Conservation (phyloP, 2,888 invertebrate species). For the Platynereis dumerilii region DNA sequence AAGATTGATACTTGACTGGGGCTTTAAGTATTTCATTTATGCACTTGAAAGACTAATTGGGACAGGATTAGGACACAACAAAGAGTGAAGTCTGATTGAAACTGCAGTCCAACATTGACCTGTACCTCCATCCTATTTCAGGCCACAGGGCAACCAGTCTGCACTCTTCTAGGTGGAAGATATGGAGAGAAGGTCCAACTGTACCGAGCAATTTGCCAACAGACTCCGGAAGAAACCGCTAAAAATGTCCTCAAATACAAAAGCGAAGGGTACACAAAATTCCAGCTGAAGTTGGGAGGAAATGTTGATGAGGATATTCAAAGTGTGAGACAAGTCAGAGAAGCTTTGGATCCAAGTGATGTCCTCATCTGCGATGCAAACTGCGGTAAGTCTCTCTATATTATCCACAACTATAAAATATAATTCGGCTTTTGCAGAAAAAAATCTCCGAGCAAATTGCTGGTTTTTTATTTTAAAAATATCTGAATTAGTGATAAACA, state of each 20-base stretch:
- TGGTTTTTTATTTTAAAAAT: too few relatives aligned
- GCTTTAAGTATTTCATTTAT: too few relatives aligned
- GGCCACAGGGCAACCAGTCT: slow-evolving; percentile 24
- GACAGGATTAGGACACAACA: too few relatives aligned
- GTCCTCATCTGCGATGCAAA: slow-evolving; percentile 29
- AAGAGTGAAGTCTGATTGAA: too few relatives aligned
- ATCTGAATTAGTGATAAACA: too few relatives aligned
- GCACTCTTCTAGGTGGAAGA: slow-evolving; percentile 30
- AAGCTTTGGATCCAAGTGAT: slow-evolving; percentile 13
- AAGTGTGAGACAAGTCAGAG: slow-evolving; percentile 7
- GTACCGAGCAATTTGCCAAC: slow-evolving; percentile 30
- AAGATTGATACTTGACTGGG: too few relatives aligned
- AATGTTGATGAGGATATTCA: slow-evolving; percentile 28
- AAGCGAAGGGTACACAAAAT: slow-evolving; percentile 25
- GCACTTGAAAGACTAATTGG: too few relatives aligned
- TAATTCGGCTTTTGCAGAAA: too few relatives aligned
- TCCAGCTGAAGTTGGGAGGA: slow-evolving; percentile 33
- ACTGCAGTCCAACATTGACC: too few relatives aligned
- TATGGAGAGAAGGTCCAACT: slow-evolving; percentile 25
- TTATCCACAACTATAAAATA: too few relatives aligned
- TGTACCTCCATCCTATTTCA: background rate
- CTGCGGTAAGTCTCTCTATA: slow-evolving; percentile 26
- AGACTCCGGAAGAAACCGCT: slow-evolving; percentile 19
- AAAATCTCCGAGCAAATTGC: too few relatives aligned
- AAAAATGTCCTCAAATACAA: slow-evolving; percentile 23